Conservation (phyloP, 2,888 invertebrate species). For the Ennomos fuscantarius region DNA sequence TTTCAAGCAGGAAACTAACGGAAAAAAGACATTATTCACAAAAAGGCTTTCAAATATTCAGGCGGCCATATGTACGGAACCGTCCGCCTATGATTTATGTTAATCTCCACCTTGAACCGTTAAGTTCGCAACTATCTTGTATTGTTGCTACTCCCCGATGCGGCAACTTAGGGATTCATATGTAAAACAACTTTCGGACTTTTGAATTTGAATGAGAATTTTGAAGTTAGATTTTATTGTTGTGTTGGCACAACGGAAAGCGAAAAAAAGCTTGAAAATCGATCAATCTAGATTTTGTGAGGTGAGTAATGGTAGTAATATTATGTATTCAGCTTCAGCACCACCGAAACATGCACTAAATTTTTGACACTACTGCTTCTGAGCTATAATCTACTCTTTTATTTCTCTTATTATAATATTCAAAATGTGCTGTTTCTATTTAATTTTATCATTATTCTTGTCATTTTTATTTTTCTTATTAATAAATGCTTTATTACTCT, state of each 20-base stretch:
- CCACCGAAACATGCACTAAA: too few species aligned
- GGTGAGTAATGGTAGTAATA: too few species aligned
- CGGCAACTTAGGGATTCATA: conserved; percentile 35
- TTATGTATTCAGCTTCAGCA: too few species aligned
- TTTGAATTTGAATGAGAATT: conserved; percentile 29
- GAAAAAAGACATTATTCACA: conserved; percentile 24
- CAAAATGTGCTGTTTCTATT: too few species aligned
- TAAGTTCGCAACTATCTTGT: conserved; percentile 49
- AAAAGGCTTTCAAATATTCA: conserved; percentile 52
- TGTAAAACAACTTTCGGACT: conserved; percentile 31
- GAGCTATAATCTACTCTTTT: too few species aligned
- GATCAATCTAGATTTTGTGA: too few species aligned
- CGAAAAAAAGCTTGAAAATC: too few species aligned
- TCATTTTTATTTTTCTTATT: too few species aligned
- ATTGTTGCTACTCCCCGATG: conserved; percentile 47
- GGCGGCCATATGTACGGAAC: conserved; percentile 47
- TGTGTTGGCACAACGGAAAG: conserved; percentile 2
- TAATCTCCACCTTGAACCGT: conserved; percentile 54
- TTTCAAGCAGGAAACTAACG: conserved; percentile 8
- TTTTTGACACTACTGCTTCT: too few species aligned
- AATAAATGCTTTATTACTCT: too few species aligned
- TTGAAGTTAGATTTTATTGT: conserved; percentile 3
- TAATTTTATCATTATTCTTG: too few species aligned
- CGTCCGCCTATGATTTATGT: conserved; percentile 58
- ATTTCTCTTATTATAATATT: too few species aligned